phyloP scores from a whole-genome alignment of 30 jellyfish, hydroid and myxozoan species.

The Cassiopea xamachana region DNA sequence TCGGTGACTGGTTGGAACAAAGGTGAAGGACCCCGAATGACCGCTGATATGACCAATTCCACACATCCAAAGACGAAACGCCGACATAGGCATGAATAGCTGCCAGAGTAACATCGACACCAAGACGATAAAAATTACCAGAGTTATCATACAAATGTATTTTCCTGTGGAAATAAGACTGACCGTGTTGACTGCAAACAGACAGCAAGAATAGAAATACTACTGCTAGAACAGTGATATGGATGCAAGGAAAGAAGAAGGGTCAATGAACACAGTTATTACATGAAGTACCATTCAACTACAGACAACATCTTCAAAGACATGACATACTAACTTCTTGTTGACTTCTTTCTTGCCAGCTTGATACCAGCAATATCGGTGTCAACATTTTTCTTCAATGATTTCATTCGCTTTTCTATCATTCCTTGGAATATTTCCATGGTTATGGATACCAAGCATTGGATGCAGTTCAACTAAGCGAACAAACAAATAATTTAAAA shows the following conservation, averaged over 20 bases:
- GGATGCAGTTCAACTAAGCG: constrained; percentile 59
- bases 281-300: background rate
- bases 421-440: constrained; percentile 72
- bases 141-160: constrained; percentile 3
- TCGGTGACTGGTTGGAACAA: constrained; percentile 34
- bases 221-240: no score
- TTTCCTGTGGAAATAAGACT: constrained; percentile 20
- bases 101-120: constrained; percentile 79
- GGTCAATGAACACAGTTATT: no score
- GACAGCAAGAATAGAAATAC: no score
- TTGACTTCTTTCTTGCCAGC: constrained; percentile 53
- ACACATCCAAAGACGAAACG: constrained; percentile 64
- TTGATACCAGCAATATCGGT: constrained; percentile 39
- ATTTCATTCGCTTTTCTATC: constrained; percentile 46
- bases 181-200: no score
- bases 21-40: constrained; percentile 55
- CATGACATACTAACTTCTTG: constrained; percentile 49
- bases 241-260: no score
- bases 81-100: constrained; percentile 83
- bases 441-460: constrained; percentile 78
- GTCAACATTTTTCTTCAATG: constrained; percentile 62
- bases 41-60: constrained; percentile 56
- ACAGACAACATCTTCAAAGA: background rate
- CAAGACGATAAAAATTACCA: constrained; percentile 26
- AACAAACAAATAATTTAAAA: background rate